These are phyloP conservation scores for Meloidogyne exigua DNA, from an alignment of 1,140 invertebrate genomes.

Conservation along the genomic window DNA sequence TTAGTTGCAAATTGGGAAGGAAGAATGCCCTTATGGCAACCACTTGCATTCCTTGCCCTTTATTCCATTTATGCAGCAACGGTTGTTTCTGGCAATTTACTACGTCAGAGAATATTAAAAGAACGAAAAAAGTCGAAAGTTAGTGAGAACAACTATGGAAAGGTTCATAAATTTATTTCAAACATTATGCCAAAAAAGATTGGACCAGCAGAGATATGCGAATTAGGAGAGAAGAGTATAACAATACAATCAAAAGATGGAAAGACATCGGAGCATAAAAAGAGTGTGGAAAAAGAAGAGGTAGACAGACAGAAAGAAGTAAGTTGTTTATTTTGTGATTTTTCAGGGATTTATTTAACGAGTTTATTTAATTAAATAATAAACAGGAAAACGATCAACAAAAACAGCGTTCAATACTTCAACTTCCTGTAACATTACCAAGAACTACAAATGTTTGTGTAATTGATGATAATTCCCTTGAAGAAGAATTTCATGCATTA, in stretches of 20 bases:
- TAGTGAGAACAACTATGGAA: not conserved
- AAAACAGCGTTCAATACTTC: not conserved
- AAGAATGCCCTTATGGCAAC: slow-evolving; percentile 65
- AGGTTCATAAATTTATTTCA: not conserved
- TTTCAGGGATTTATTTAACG: no score
- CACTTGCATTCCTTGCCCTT: slow-evolving; percentile 68
- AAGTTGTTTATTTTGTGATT: no score
- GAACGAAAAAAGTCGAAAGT: slow-evolving; percentile 21
- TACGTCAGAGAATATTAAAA: slow-evolving; percentile 44
- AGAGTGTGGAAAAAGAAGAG: not conserved
- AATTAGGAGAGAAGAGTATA: not conserved
- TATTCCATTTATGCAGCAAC: slow-evolving; percentile 70
- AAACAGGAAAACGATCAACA: not conserved
- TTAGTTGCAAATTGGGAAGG: slow-evolving; percentile 65
- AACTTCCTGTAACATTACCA: not conserved
- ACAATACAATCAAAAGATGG: not conserved
- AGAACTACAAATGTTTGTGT: not conserved
- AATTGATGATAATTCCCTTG: not conserved
- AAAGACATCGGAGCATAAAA: not conserved
- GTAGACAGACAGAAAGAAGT: not conserved
- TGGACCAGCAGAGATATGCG: not conserved
- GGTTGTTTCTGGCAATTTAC: slow-evolving; percentile 67
- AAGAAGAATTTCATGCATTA: not conserved
- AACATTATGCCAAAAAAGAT: slow-evolving; percentile 4
- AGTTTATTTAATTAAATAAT: not conserved